phyloP scores from a whole-genome alignment of 2,113 vertebrate species.

The Carettochelys insculpta region DNA sequence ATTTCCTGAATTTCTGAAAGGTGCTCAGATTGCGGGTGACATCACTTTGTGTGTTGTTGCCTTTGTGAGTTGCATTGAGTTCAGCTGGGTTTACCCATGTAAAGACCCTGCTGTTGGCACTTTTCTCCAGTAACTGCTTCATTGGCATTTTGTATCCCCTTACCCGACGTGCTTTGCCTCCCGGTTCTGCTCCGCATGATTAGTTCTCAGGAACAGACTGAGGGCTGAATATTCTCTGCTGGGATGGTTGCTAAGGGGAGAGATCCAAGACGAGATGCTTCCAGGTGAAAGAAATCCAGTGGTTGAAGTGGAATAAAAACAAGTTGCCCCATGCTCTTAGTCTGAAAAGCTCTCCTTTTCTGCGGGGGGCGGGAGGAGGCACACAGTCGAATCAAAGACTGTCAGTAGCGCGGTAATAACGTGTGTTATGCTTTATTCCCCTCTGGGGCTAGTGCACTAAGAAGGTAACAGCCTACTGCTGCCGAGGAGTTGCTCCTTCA shows the following conservation, averaged over 20 bases:
- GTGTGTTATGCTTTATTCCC: not conserved
- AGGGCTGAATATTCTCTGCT: not conserved
- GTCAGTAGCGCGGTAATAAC: not conserved
- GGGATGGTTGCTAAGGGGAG: not conserved
- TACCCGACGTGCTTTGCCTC: not conserved
- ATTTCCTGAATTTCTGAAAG: not conserved
- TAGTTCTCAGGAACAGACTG: not conserved
- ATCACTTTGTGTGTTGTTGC: not conserved
- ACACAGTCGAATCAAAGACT: not conserved
- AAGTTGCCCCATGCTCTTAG: not conserved
- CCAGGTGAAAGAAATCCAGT: not conserved
- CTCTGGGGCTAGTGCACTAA: not conserved
- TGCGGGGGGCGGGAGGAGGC: not conserved
- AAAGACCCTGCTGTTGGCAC: not conserved
- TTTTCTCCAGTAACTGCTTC: not conserved
- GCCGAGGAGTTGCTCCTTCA: not conserved
- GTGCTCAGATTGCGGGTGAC: not conserved
- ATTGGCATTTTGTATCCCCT: not conserved
- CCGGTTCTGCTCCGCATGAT: not conserved
- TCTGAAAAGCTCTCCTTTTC: not conserved
- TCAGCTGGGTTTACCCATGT: not conserved
- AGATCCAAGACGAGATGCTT: not conserved
- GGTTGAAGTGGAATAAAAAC: not conserved
- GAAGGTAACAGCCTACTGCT: not conserved
- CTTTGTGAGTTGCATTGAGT: not conserved